Evolutionary conservation across 2,888 invertebrate genomes (phyloP), one percentile per base, ranked within the genome.

Genomic region (Stenoptilia bipunctidactyla): DNA sequence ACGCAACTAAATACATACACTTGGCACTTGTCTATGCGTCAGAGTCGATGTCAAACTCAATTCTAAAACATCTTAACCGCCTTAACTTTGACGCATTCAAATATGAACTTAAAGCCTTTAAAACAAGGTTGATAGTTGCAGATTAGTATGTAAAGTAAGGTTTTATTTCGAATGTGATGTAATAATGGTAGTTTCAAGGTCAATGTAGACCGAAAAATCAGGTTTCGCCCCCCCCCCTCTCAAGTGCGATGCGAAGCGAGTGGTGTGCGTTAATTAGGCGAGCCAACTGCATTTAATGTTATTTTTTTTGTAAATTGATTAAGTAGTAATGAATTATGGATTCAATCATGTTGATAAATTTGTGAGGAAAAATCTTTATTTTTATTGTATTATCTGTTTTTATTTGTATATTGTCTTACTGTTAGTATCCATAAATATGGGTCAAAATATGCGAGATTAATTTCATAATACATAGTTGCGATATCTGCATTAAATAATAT

Each of bases 161-260:
- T 73, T 61, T 72, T 74, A 68, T 66, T 64, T 61, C 58, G 53
- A 61, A 52, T 66, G 70, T 80, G 80, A 80, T 76, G 79, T 80
- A 83, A 75, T 69, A 70, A 13, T 66, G 75, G 67, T 61, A 60
- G 68, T 58, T 52, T 61, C 75, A 83, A 83, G 83, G 83, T 83
- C 83, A 79, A 61, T 62, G 69, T 80, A 80, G 77, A 80, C 80
- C 82, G 71, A 20, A 80, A 82, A 79, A 79, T 79, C 79, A 76
- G 76, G 83, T 79, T 83, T 80, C 59, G 61, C 57, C 46, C 53
- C 49, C 47, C 52, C 51, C 55, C 49, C 47, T 47, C 48, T 49
- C 45, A 3, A 8, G 8, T 20, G 20, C 20, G 51, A 45, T 51
- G 45, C 51, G 44, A 9, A 13, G 34, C 13, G 13, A 52, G 45